Evolutionary conservation across 2,113 vertebrate species (phyloP).

Genomic region (Mustela lutreola): DNA sequence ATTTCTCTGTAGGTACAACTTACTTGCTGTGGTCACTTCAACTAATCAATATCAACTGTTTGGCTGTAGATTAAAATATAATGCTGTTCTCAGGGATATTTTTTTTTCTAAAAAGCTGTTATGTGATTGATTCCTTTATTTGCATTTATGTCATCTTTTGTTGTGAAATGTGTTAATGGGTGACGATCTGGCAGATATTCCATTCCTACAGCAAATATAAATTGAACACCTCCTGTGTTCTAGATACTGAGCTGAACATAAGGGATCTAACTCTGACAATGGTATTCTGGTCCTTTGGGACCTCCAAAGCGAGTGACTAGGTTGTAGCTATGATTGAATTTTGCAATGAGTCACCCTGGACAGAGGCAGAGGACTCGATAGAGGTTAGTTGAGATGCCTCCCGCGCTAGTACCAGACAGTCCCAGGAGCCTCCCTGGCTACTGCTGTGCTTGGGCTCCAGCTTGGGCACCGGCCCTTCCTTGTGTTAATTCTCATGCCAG

Average conservation of each 20-base stretch:
- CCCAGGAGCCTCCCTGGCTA: not conserved
- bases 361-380: not conserved
- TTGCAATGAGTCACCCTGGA: not conserved
- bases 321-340: not conserved
- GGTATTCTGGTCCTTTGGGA: not conserved
- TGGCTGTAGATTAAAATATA: not conserved
- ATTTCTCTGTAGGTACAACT: not conserved
- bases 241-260: not conserved
- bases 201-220: not conserved
- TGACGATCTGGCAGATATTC: not conserved
- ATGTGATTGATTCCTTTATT: not conserved
- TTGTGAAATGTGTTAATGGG: not conserved
- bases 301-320: not conserved
- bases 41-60: not conserved
- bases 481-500: not conserved
- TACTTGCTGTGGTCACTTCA: not conserved
- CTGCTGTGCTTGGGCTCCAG: fast-evolving
- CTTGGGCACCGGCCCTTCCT: not conserved
- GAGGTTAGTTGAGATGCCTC: not conserved
- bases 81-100: not conserved
- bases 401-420: not conserved
- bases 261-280: not conserved
- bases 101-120: not conserved
- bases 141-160: not conserved
- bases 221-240: not conserved